Base-by-base conservation (phyloP, 2,113 vertebrate species). In the Gavia stellata region DNA sequence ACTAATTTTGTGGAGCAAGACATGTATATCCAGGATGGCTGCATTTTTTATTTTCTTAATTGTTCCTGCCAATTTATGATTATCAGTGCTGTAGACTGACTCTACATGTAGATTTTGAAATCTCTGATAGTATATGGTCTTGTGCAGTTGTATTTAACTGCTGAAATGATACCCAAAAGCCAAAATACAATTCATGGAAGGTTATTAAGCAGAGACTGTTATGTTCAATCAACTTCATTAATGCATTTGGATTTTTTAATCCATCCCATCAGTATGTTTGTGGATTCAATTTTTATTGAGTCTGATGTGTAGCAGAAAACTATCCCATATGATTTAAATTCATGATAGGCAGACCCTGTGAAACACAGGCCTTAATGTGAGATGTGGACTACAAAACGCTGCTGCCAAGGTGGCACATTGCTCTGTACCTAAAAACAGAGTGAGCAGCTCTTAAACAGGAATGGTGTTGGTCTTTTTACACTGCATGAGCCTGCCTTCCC, bases 141-240 rank as follows among this genome's bases (percentile, higher is more conserved):
- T 70, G 13, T 86, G 80, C 53, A 90, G 77, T 92, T 56, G 71
- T 81, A 71, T 80, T 96, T 92, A 77, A 91, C 52, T 86, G 78
- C 70, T 31, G 45, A 91, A 92, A 92, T 87, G 33, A 94, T 72
- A 59, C 16, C 38, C 29, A 85, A 92, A 82, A 92, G 33, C 68
- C 86, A 65, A 23, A 90, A 91, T 65, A 50, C 56, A 82, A 55
- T 92, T 89, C 53, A 59, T 21, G 90, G 24, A 74, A 94, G 16
- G 38, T 94, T 96, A 84, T 72, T 92, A 95, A 94, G 45, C 55
- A 74, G 56, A 92, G 58, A 72, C 53, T 58, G 17, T 90, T 89
- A 71, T 26, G 25, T 68, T 88, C 77, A 80, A 88, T 87, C 82
- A 90, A 82, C 58, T 84, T 90, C 56, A 79, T 81, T 92, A 92